Evolutionary conservation across 2,797 vertebrate genomes (phyloP).

Genomic region (Ptychadena robeensis): DNA sequence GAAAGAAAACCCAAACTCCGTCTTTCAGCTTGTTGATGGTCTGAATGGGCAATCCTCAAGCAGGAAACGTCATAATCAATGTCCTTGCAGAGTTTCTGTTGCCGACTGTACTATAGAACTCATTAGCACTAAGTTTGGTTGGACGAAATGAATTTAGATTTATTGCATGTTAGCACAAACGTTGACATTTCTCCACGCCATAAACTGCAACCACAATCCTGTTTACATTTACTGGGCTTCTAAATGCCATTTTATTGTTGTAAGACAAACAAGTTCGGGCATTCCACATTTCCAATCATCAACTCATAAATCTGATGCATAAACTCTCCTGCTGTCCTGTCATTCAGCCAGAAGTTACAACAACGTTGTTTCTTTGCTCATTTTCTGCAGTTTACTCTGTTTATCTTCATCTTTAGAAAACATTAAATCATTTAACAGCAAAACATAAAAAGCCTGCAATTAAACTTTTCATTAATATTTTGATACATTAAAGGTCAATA

Average conservation of each 20-base stretch:
- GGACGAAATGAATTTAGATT: too few relatives aligned
- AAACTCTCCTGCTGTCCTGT: conserved; percentile 13
- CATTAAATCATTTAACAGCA: neutral
- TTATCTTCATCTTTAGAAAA: neutral
- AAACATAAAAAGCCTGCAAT: neutral
- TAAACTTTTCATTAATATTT: too few relatives aligned
- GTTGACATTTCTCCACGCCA: neutral
- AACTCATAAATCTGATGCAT: conserved; percentile 32
- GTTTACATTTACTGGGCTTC: conserved; percentile 22
- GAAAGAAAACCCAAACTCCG: neutral
- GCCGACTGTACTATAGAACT: neutral
- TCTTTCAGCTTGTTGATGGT: neutral
- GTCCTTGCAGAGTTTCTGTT: neutral
- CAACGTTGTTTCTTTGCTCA: conserved; percentile 6
- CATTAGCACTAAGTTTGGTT: neutral
- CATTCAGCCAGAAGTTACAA: conserved; percentile 17
- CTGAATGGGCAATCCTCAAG: neutral
- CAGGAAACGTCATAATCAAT: neutral
- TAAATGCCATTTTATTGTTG: conserved; percentile 47
- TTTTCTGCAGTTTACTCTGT: neutral
- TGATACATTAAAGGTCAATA: too few relatives aligned
- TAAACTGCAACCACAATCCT: neutral
- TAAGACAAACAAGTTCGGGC: conserved; percentile 49
- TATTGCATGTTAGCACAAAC: neutral
- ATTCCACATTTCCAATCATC: conserved; percentile 22